Conservation (phyloP, 2,797 vertebrate species). For the Neostethus bicornis region DNA sequence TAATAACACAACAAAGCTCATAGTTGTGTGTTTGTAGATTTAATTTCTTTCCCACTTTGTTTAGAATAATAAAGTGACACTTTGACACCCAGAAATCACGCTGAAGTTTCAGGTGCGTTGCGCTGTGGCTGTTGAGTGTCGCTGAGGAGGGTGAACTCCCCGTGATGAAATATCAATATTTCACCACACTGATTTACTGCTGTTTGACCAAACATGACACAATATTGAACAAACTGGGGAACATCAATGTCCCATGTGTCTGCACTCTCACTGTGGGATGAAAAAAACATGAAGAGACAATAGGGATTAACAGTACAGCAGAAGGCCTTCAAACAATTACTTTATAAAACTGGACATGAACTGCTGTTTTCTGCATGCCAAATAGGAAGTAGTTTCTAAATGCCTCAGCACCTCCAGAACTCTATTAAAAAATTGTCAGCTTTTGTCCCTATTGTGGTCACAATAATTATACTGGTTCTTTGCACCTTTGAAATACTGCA, state of each 20-base stretch:
- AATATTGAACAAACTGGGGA: conserved; percentile 55
- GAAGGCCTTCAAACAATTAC: background rate
- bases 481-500: no score
- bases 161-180: conserved; percentile 76
- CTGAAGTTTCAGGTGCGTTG: conserved; percentile 48
- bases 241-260: conserved; percentile 32
- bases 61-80: conserved; percentile 59
- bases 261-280: conserved; percentile 22
- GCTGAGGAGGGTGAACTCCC: conserved; percentile 50
- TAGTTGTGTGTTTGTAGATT: background rate
- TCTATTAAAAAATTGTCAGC: no score
- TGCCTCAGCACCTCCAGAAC: no score
- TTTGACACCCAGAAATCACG: conserved; percentile 46
- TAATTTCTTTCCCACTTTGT: conserved; percentile 52
- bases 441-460: no score
- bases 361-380: no score
- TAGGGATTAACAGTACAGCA: background rate
- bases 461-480: no score
- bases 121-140: conserved; percentile 57
- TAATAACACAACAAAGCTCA: no score
- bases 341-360: no score
- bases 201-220: conserved; percentile 73
- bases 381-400: no score
- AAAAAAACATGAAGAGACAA: conserved; percentile 12
- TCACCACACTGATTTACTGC: conserved; percentile 63